Conservation (phyloP, 1,140 invertebrate genomes). For the Saxidomus purpurata region DNA sequence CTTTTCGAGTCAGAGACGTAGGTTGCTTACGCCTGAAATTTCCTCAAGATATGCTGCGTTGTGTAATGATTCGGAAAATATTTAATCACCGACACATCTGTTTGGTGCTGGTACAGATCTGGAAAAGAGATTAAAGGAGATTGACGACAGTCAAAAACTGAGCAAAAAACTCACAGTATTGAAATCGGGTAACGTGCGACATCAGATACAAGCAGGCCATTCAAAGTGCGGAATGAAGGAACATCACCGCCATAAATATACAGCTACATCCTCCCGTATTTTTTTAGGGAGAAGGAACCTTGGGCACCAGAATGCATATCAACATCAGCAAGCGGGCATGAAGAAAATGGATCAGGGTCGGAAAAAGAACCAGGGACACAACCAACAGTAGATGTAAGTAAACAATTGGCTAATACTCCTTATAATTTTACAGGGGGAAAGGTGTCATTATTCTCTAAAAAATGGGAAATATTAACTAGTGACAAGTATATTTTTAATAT, state of each 20-base stretch:
- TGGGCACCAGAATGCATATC: background rate
- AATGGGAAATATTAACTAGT: background rate
- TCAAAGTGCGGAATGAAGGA: background rate
- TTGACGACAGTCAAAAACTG: constrained; percentile 8
- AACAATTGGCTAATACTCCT: background rate
- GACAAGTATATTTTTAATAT: background rate
- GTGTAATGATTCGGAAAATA: background rate
- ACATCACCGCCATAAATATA: background rate
- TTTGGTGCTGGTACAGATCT: constrained; percentile 1
- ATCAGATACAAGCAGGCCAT: background rate
- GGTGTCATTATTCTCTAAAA: background rate
- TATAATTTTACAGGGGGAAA: background rate
- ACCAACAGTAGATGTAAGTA: background rate
- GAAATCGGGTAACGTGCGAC: background rate
- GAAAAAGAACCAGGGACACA: background rate
- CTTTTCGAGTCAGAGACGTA: background rate
- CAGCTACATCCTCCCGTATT: background rate
- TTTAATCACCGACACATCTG: background rate
- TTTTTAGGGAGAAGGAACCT: constrained; percentile 17
- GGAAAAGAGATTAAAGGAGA: background rate
- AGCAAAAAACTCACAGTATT: background rate
- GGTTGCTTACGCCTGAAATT: background rate
- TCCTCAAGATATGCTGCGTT: background rate
- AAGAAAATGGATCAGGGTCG: background rate
- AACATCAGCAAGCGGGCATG: background rate